These are phyloP conservation scores for Diadumene lineata DNA, from an alignment of 92 coral and sea anemone genomes.

Conservation along the genomic window DNA sequence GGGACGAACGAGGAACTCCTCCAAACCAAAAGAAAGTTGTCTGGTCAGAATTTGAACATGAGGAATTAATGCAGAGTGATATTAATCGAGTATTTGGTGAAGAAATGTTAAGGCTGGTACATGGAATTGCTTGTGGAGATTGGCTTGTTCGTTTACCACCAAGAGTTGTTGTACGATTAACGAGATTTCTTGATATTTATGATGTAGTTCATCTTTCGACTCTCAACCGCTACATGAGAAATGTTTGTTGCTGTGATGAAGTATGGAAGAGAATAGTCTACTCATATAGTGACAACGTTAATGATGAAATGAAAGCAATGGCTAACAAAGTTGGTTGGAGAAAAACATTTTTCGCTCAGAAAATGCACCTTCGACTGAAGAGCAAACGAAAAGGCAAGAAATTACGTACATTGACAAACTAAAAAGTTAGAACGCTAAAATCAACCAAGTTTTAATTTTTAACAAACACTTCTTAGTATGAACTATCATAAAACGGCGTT, in stretches of 20 bases:
- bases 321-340: slow-evolving; percentile 89
- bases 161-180: slow-evolving; percentile 63
- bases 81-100: slow-evolving; percentile 94
- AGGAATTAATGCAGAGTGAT: slow-evolving; percentile 86
- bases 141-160: slow-evolving; percentile 95
- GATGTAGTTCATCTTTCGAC: slow-evolving; percentile 87
- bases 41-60: slow-evolving; percentile 94
- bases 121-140: slow-evolving; percentile 98
- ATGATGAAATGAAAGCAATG: slow-evolving; percentile 75
- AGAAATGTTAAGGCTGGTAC: slow-evolving; percentile 86
- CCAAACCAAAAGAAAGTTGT: slow-evolving; percentile 84
- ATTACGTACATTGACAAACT: neutral
- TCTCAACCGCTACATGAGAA: slow-evolving; percentile 79
- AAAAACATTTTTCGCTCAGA: slow-evolving; percentile 82
- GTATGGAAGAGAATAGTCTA: slow-evolving; percentile 83
- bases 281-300: slow-evolving; percentile 76
- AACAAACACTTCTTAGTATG: neutral
- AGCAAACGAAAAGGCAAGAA: slow-evolving; percentile 18
- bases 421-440: neutral
- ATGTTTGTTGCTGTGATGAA: slow-evolving; percentile 82
- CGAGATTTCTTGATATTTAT: slow-evolving; percentile 69
- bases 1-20: slow-evolving; percentile 90
- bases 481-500: neutral
- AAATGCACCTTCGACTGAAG: slow-evolving; percentile 80
- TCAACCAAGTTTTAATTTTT: neutral